Evolutionary conservation across 1,140 invertebrate genomes (phyloP).

Genomic region (Heliconius eleuchia): DNA sequence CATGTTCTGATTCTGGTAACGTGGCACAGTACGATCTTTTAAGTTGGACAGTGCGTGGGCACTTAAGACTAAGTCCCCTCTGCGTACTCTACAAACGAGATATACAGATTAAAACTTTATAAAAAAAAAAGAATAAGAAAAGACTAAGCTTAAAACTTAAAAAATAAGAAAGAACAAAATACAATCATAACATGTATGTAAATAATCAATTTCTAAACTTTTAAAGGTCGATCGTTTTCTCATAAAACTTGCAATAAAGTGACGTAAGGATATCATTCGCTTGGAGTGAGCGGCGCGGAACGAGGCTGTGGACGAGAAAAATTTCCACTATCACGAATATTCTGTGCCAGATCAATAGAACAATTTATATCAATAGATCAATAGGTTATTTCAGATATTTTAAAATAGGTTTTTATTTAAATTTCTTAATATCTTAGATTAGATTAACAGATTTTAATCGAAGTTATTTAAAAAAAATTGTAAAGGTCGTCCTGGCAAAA

Average conservation of each 20-base stretch:
- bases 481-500: too few relatives aligned
- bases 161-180: too few relatives aligned
- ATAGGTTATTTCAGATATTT: neutral
- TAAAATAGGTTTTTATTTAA: neutral
- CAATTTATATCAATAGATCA: neutral
- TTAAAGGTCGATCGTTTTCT: neutral
- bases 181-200: neutral
- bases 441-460: too few relatives aligned
- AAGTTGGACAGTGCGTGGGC: too few relatives aligned
- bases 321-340: slow-evolving; percentile 22
- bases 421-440: neutral
- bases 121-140: too few relatives aligned
- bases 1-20: too few relatives aligned
- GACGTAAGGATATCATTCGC: slow-evolving; percentile 18
- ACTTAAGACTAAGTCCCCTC: too few relatives aligned
- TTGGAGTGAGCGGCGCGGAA: slow-evolving; percentile 10
- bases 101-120: too few relatives aligned
- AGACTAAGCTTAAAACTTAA: too few relatives aligned
- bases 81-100: too few relatives aligned
- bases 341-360: neutral
- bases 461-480: too few relatives aligned
- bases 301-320: slow-evolving; percentile 29
- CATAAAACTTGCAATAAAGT: slow-evolving; percentile 5
- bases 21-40: too few relatives aligned
- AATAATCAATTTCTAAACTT: slow-evolving; percentile 4